Base-by-base conservation (phyloP, 2,888 invertebrate genomes). In the Dermolepida albohirtum region DNA sequence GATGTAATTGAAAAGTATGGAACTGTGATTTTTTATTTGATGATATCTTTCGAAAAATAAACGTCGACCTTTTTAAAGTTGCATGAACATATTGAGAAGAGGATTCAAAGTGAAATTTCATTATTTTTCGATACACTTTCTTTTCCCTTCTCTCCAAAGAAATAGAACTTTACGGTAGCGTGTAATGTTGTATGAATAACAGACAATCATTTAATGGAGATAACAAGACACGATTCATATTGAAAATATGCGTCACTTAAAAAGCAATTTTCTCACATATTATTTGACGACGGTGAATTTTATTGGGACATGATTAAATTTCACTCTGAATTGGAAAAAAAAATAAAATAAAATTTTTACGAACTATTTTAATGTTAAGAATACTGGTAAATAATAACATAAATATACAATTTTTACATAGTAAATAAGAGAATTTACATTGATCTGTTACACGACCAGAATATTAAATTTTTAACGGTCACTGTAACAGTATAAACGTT, bases 371-470 rank as follows among this genome's bases (percentile, higher is more conserved):
- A 44, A 59, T 59, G 59, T 59, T 59, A 59, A 59, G 59, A 59
- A 59, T 59, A 59, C 59, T 59, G 59, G 47, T 59, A 59, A 59
- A 59, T 41, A 59, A 44, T 49, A 22, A 49, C 49, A 17, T 22
- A 59, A 29, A 43, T 55, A 55, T 55, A 59, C 57, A 27, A 22
- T 29, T 43, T 57, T 57, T 57, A 57, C 57, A 57, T 59, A 59
- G 44, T 11, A 52, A n/a, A 10, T 59, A 59, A 57, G 27, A 27
- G 44, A 59, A 47, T 43, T 43, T 59, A 59, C 29, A 54, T 27
- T 43, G 43, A 29, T 6, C 5, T 43, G 22, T 22, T 40, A n/a
- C 11, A 40, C 55, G 55, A 55, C 22, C 12, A 22, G 16, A n/a
- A n/a, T 55, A 41, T 12, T 41, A 55, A 41, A 55, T 1, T 29